A percentile compares a stretch with the other conserved stretches of the same genome.
phyloP scores from a whole-genome alignment of 35 echinoderm and acorn worm genomes.

The Acanthaster planci region DNA sequence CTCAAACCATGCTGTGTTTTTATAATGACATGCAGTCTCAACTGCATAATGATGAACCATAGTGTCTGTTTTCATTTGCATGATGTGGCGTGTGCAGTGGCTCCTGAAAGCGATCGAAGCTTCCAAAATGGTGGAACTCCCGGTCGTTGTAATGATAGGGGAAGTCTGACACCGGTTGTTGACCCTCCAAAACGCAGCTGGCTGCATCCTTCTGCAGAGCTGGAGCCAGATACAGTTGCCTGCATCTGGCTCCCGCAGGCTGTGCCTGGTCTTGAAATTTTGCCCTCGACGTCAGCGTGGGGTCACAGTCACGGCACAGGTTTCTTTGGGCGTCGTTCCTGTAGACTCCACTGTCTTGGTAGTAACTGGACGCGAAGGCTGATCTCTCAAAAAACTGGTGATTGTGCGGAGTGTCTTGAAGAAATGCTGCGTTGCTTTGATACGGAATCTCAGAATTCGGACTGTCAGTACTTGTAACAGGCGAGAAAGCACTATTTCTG shows the following conservation, averaged over 20 bases:
- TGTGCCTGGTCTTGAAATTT: background rate
- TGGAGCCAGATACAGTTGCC: background rate
- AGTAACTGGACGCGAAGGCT: background rate
- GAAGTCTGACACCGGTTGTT: background rate
- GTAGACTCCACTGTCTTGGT: background rate
- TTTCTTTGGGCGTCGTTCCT: background rate
- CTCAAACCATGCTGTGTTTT: too few relatives aligned
- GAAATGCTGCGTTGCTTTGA: background rate
- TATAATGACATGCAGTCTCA: too few relatives aligned
- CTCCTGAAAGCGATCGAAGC: background rate
- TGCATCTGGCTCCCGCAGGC: background rate
- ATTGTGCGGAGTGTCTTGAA: background rate
- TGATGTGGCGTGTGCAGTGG: background rate
- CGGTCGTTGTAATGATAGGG: too few relatives aligned
- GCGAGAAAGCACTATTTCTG: constrained; percentile 15
- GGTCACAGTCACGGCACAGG: background rate
- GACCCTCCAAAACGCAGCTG: background rate
- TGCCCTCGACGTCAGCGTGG: background rate
- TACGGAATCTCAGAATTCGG: background rate
- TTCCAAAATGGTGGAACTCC: background rate
- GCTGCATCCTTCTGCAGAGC: background rate
- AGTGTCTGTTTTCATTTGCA: too few relatives aligned
- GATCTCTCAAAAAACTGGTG: background rate
- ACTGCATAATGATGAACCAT: too few relatives aligned
- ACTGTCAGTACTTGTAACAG: background rate